Evolutionary conservation across 2,113 vertebrate genomes (phyloP).

Genomic region (Pseudopodoces humilis): DNA sequence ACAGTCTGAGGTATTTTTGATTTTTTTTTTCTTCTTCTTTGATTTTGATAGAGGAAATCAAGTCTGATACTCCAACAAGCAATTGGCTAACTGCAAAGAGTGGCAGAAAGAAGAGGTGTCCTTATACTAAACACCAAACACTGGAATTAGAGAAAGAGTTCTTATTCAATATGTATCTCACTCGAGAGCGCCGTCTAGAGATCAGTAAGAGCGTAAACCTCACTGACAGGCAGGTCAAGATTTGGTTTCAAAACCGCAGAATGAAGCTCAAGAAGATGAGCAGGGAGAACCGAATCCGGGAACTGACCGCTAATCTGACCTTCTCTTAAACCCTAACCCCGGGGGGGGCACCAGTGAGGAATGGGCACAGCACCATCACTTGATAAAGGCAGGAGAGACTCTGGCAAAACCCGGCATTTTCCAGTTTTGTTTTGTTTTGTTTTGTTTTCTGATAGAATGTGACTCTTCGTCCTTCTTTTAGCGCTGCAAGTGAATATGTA

Average conservation of each 20-base stretch:
- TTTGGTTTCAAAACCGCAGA: slow-evolving; percentile 99
- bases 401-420: slow-evolving; percentile 76
- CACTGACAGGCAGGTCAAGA: slow-evolving; percentile 99
- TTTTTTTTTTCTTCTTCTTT: slow-evolving; percentile 74
- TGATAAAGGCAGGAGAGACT: slow-evolving; percentile 77
- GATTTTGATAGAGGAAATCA: slow-evolving; percentile 90
- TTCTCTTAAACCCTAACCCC: slow-evolving; percentile 88
- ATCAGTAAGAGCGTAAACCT: slow-evolving; percentile 99
- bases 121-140: slow-evolving; percentile 99
- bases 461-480: slow-evolving; percentile 84
- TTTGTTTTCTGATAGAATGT: slow-evolving; percentile 87
- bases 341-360: slow-evolving; percentile 61
- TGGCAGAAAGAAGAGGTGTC: slow-evolving; percentile 98
- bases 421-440: slow-evolving; percentile 43
- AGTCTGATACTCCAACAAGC: slow-evolving; percentile 89
- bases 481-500: slow-evolving; percentile 86
- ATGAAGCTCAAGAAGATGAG: slow-evolving; percentile 99
- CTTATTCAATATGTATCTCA: slow-evolving; percentile 99
- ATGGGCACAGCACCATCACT: slow-evolving; percentile 69
- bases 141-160: slow-evolving; percentile 99
- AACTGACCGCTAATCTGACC: slow-evolving; percentile 98
- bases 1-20: slow-evolving; percentile 68
- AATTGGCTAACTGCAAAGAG: slow-evolving; percentile 99
- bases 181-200: slow-evolving; percentile 99
- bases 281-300: slow-evolving; percentile 97